Percentiles rank a stretch among this genome's conserved stretches.
Evolutionary conservation across 2,888 invertebrate genomes (phyloP).

Genomic region (Xanthostigma xanthostigma): DNA sequence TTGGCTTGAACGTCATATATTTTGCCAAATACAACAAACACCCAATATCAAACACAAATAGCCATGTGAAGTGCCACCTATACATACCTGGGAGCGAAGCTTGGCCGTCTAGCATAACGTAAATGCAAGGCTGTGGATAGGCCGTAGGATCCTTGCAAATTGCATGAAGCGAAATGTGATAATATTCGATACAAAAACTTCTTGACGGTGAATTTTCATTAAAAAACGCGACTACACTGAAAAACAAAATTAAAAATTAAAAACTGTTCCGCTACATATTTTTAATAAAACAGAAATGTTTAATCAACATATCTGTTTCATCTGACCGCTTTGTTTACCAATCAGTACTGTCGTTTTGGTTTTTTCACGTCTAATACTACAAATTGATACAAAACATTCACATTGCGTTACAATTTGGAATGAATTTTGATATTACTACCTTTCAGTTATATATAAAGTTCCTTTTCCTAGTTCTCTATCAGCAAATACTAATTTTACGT

Average conservation of each 20-base stretch:
- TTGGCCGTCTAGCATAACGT: slow-evolving; percentile 4
- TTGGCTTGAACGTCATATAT: too few species aligned
- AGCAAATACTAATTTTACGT: slow-evolving; percentile 2
- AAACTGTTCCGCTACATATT: too few species aligned
- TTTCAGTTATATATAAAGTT: slow-evolving; percentile 2
- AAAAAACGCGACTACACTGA: slow-evolving; percentile 3
- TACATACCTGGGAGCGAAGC: slow-evolving; percentile 2
- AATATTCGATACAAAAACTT: slow-evolving; percentile 3
- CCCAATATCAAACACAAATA: too few species aligned
- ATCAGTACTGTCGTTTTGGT: too few species aligned
- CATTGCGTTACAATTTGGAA: too few species aligned
- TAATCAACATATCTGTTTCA: too few species aligned
- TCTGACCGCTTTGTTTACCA: too few species aligned
- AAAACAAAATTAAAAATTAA: not conserved
- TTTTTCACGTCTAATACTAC: too few species aligned
- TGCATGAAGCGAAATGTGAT: slow-evolving; percentile 5
- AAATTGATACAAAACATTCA: too few species aligned
- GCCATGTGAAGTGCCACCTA: too few species aligned
- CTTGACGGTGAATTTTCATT: not conserved
- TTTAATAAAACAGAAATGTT: too few species aligned
- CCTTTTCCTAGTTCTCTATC: slow-evolving; percentile 4
- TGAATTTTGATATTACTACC: not conserved
- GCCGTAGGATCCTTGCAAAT: slow-evolving; percentile 1
- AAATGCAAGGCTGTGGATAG: slow-evolving; percentile 4
- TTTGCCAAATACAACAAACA: too few species aligned